phyloP scores from a whole-genome alignment of 2,888 invertebrate genomes.

The Argynnis bischoffii region DNA sequence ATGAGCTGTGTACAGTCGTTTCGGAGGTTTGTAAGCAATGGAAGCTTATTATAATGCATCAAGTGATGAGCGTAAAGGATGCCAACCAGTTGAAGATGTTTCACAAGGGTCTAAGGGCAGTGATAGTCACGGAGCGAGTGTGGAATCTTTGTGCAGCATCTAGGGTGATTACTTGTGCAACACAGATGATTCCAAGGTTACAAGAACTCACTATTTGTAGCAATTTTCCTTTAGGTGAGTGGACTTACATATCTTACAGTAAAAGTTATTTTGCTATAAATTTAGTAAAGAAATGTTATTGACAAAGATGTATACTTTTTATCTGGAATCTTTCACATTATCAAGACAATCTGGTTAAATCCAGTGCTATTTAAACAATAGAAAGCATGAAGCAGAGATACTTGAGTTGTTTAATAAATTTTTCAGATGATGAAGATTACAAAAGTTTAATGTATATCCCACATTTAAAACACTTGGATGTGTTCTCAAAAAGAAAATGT shows the following conservation, averaged over 20 bases:
- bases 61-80: conserved; percentile 32
- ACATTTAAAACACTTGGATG: conserved; percentile 45
- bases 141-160: neutral
- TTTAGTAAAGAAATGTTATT: too few relatives aligned
- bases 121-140: conserved; percentile 22
- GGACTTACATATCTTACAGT: neutral
- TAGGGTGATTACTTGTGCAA: neutral
- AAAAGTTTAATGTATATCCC: conserved; percentile 33
- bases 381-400: too few relatives aligned
- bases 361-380: too few relatives aligned
- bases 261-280: neutral
- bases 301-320: too few relatives aligned
- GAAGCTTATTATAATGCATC: conserved; percentile 38
- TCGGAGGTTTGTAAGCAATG: conserved; percentile 46
- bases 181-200: neutral
- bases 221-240: conserved; percentile 7
- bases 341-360: too few relatives aligned
- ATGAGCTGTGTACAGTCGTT: conserved; percentile 38
- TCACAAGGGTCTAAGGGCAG: conserved; percentile 29
- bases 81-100: conserved; percentile 36
- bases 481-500: conserved; percentile 39
- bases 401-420: neutral
- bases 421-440: conserved; percentile 31
- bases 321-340: too few relatives aligned
- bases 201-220: conserved; percentile 5